Evolutionary conservation across 2,113 vertebrate species (phyloP).

Genomic region (Neolamprologus cancellatus): DNA sequence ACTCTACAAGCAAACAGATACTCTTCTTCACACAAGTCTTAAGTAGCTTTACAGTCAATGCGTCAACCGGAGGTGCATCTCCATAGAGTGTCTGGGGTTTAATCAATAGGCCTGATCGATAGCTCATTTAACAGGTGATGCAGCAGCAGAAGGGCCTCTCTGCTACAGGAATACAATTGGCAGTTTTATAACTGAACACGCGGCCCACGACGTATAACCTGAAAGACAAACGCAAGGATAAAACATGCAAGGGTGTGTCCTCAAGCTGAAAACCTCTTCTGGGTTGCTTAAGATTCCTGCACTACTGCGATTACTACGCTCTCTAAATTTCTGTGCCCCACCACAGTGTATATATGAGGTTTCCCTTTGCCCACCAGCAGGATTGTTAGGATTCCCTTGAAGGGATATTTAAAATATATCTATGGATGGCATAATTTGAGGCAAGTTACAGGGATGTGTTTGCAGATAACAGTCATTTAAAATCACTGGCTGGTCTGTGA

Average conservation of each 20-base stretch:
- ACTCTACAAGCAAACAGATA: neutral
- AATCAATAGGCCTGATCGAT: slow-evolving; percentile 48
- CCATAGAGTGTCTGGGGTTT: slow-evolving; percentile 13
- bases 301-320: slow-evolving; percentile 21
- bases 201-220: neutral
- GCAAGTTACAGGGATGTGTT: neutral
- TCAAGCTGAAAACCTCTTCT: slow-evolving; percentile 9
- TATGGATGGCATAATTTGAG: neutral
- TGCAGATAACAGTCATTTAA: neutral
- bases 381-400: neutral
- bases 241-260: slow-evolving; percentile 3
- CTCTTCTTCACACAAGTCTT: neutral
- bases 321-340: neutral
- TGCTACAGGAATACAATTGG: neutral
- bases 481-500: neutral
- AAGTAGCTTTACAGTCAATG: neutral
- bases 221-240: neutral
- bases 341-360: neutral
- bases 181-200: neutral
- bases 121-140: slow-evolving; percentile 50
- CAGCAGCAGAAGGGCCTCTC: neutral
- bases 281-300: slow-evolving; percentile 21
- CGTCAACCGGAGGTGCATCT: slow-evolving; percentile 7
- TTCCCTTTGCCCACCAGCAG: neutral
- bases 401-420: neutral